phyloP scores from a whole-genome alignment of 2,888 invertebrate genomes.

The Merodon equestris region DNA sequence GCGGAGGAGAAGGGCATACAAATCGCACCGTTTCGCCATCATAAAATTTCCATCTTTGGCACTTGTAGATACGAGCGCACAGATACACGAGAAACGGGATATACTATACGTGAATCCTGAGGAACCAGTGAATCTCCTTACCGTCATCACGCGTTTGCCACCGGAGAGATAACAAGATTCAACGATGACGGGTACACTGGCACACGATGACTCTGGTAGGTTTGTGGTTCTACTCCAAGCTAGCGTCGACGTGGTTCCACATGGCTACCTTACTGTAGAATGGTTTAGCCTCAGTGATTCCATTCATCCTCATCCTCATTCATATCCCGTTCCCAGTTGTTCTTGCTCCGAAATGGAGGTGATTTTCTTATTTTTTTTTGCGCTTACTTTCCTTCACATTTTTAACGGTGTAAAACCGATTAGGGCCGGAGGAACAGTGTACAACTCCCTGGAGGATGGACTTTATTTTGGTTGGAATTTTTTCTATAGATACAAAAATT shows the following conservation, averaged over 20 bases:
- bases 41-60: constrained; percentile 65
- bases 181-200: constrained; percentile 39
- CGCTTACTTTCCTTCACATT: too few species aligned
- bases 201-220: constrained; percentile 5
- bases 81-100: constrained; percentile 18
- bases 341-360: constrained; percentile 30
- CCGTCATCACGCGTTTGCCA: constrained; percentile 8
- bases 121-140: too few species aligned
- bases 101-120: neutral
- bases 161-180: constrained; percentile 36
- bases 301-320: constrained; percentile 8
- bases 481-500: constrained; percentile 54
- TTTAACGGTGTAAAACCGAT: constrained; percentile 59
- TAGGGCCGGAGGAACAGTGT: constrained; percentile 38
- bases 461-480: neutral
- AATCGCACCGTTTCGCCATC: constrained; percentile 57
- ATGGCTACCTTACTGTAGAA: constrained; percentile 62
- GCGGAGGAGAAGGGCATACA: constrained; percentile 8
- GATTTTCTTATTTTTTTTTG: constrained; percentile 30
- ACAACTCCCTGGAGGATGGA: constrained; percentile 40
- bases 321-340: constrained; percentile 13
- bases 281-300: constrained; percentile 44
- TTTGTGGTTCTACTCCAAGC: neutral
- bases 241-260: constrained; percentile 51
- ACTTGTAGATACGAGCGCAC: constrained; percentile 51